A percentile compares a stretch with the other conserved stretches of the same genome.
phyloP scores from a whole-genome alignment of 2,888 invertebrate genomes.

The Cephus spinipes region DNA sequence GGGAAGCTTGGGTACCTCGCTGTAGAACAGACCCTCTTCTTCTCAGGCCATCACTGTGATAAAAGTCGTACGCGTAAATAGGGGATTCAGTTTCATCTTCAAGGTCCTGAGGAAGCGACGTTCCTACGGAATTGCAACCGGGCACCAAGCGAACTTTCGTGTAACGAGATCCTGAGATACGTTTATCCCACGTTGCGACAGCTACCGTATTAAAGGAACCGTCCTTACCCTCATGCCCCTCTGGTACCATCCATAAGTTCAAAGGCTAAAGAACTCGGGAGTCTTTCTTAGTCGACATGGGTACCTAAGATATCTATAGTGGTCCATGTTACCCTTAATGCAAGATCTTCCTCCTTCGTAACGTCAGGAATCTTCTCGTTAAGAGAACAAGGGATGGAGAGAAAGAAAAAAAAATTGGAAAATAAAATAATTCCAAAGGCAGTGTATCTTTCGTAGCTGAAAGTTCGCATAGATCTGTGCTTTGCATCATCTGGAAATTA shows the following conservation, averaged over 20 bases:
- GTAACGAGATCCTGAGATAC: constrained; percentile 13
- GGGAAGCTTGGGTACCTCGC: constrained; percentile 19
- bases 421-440: neutral
- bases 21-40: neutral
- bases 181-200: constrained; percentile 21
- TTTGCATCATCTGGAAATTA: neutral
- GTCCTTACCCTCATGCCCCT: neutral
- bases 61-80: constrained; percentile 57
- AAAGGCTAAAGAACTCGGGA: neutral
- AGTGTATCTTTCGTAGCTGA: neutral
- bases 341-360: neutral
- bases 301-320: neutral
- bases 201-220: neutral
- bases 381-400: neutral
- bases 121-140: constrained; percentile 39
- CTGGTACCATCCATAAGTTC: neutral
- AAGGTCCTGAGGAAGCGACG: constrained; percentile 39
- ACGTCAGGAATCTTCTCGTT: neutral
- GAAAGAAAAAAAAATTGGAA: neutral
- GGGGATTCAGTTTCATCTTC: constrained; percentile 53
- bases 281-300: neutral
- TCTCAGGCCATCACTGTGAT: constrained; percentile 33
- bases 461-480: neutral
- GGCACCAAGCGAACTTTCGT: constrained; percentile 38
- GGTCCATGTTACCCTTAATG: neutral